Percentiles rank a stretch among this genome's conserved stretches.
Conservation (phyloP, 2,888 invertebrate genomes). For the Drosophila mayaguana region DNA sequence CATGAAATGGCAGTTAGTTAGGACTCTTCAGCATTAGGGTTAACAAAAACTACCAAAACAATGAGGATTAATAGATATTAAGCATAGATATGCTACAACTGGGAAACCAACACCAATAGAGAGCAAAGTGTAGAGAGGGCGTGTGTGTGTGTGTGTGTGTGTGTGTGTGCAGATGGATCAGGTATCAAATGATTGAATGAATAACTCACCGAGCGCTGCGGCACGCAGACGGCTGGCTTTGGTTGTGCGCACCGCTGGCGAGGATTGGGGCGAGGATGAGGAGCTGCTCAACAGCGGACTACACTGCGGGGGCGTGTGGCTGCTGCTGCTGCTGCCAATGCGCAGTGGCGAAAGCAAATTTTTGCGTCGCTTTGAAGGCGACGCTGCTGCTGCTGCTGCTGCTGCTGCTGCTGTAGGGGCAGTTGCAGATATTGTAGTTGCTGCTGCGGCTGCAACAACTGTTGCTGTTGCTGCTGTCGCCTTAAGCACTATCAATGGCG, state of each 20-base stretch:
- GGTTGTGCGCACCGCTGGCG: slow-evolving; percentile 88
- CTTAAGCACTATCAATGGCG: slow-evolving; percentile 70
- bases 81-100: slow-evolving; percentile 10
- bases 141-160: background rate
- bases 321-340: slow-evolving; percentile 31
- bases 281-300: slow-evolving; percentile 69
- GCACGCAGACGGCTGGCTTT: slow-evolving; percentile 90
- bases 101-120: slow-evolving; percentile 29
- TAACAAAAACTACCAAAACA: slow-evolving; percentile 22
- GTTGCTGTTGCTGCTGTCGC: slow-evolving; percentile 47
- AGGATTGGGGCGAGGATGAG: slow-evolving; percentile 65
- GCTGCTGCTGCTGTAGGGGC: slow-evolving; percentile 28
- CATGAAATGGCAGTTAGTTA: slow-evolving; percentile 49
- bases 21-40: slow-evolving; percentile 30
- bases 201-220: slow-evolving; percentile 86
- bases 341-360: slow-evolving; percentile 78
- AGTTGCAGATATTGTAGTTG: slow-evolving; percentile 29
- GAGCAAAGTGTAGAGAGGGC: background rate
- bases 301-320: slow-evolving; percentile 54
- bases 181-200: slow-evolving; percentile 16
- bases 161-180: background rate
- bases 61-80: background rate
- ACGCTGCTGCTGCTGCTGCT: slow-evolving; percentile 37
- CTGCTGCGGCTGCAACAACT: background rate
- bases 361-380: slow-evolving; percentile 74